phyloP scores from a whole-genome alignment of 2,797 vertebrate species.

The Coluber constrictor region DNA sequence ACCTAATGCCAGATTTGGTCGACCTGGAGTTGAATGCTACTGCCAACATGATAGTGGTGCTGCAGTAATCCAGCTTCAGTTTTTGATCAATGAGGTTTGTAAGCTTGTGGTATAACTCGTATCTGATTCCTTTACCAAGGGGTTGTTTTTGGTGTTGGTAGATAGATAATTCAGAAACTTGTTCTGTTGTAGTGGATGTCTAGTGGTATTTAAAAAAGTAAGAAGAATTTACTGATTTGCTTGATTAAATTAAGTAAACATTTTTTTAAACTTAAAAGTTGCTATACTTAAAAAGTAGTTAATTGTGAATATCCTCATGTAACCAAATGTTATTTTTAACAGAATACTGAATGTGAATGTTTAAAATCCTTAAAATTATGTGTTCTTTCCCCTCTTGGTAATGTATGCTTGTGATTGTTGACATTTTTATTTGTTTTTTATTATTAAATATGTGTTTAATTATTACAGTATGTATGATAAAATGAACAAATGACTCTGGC shows the following conservation, averaged over 20 bases:
- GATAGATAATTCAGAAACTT: background rate
- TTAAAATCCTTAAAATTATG: background rate
- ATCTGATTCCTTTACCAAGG: background rate
- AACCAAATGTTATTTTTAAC: background rate
- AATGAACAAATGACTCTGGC: background rate
- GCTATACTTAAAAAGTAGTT: background rate
- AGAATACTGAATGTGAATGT: background rate
- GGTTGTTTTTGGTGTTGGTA: background rate
- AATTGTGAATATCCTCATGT: background rate
- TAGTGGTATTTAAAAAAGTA: background rate
- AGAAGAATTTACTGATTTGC: background rate
- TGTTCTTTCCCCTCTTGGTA: background rate
- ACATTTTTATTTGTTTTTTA: background rate
- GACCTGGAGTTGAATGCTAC: slow-evolving; percentile 94
- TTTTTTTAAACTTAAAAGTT: background rate
- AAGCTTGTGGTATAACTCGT: background rate
- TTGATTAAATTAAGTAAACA: background rate
- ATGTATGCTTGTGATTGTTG: background rate
- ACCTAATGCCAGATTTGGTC: slow-evolving; percentile 83
- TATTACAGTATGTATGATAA: background rate
- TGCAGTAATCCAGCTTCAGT: slow-evolving; percentile 97
- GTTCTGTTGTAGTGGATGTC: background rate
- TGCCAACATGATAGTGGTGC: slow-evolving; percentile 95
- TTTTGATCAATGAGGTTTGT: slow-evolving; percentile 97
- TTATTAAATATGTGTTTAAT: background rate